Percentiles rank a stretch among this genome's conserved stretches.
phyloP scores from a whole-genome alignment of 2,888 invertebrate genomes.

The Cephus pygmeus region DNA sequence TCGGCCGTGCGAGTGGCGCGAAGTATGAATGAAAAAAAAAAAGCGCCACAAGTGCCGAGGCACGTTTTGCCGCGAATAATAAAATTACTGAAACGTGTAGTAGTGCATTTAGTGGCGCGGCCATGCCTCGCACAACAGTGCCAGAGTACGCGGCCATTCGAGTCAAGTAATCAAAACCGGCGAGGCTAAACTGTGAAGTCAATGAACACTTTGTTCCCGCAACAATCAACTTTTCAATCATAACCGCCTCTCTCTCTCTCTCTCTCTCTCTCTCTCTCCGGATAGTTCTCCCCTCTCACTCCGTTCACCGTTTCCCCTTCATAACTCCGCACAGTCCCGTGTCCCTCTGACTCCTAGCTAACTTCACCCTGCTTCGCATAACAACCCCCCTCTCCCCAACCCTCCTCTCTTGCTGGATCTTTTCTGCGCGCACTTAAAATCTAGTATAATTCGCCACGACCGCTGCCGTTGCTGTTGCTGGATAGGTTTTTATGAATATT shows the following conservation, averaged over 20 bases:
- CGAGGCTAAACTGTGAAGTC: slow-evolving; percentile 43
- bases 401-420: slow-evolving; percentile 13
- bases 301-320: background rate
- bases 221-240: slow-evolving; percentile 59
- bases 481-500: slow-evolving; percentile 55
- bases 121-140: background rate
- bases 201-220: slow-evolving; percentile 59
- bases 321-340: slow-evolving; percentile 10
- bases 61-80: background rate
- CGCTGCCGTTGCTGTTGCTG: slow-evolving; percentile 12
- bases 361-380: background rate
- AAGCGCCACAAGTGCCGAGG: background rate
- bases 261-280: background rate
- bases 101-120: background rate
- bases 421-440: slow-evolving; percentile 32
- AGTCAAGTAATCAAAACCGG: slow-evolving; percentile 4
- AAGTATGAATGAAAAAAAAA: background rate
- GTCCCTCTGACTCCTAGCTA: slow-evolving; percentile 9
- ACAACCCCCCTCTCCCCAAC: slow-evolving; percentile 6
- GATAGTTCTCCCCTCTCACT: background rate
- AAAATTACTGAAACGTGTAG: background rate
- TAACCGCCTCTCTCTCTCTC: slow-evolving; percentile 39
- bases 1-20: background rate
- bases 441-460: slow-evolving; percentile 22
- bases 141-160: background rate